These are phyloP conservation scores for Eupithecia exiguata DNA, from an alignment of 2,888 invertebrate genomes.

Conservation along the genomic window DNA sequence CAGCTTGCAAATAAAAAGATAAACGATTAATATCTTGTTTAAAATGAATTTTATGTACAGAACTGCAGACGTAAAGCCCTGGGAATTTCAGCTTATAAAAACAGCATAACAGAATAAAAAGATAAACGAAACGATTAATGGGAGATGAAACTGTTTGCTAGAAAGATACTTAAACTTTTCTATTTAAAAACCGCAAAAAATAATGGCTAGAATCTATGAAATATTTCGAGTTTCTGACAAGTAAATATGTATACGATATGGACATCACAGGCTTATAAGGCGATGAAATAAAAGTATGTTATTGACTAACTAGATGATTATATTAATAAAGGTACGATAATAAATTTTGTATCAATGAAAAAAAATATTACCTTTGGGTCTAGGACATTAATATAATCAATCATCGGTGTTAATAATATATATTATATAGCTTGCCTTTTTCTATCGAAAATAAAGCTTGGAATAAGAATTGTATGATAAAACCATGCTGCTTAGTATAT, in stretches of 20 bases:
- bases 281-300: not conserved
- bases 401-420: not conserved
- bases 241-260: not conserved
- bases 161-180: not conserved
- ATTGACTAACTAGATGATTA: not conserved
- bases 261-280: not conserved
- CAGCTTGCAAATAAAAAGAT: constrained; percentile 76
- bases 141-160: not conserved
- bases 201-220: not conserved
- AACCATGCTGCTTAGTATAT: constrained; percentile 23
- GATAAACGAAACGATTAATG: no score
- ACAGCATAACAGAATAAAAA: not conserved
- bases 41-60: constrained; percentile 14
- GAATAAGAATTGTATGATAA: not conserved
- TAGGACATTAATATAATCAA: no score
- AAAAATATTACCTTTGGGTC: not conserved
- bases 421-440: not conserved
- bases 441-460: not conserved
- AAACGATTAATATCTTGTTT: constrained; percentile 22
- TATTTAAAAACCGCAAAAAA: not conserved
- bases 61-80: not conserved
- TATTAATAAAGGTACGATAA: not conserved
- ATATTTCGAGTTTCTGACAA: not conserved
- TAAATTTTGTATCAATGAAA: not conserved
- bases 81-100: not conserved